Evolutionary conservation across 2,797 vertebrate genomes (phyloP).

Genomic region (Siniperca scherzeri): DNA sequence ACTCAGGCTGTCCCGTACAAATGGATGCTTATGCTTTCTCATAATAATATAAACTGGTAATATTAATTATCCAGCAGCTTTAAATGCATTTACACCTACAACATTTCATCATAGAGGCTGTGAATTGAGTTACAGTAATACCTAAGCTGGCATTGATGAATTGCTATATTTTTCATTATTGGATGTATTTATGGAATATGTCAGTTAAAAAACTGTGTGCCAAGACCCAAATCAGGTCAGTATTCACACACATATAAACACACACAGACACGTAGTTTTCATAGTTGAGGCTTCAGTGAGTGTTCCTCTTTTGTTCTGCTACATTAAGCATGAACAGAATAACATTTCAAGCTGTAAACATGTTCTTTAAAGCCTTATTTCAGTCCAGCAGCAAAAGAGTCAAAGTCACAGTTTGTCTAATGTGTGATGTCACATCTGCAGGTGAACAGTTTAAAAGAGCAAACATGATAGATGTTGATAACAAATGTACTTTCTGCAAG

Average conservation of each 20-base stretch:
- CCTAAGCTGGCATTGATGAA: neutral
- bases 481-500: too few species aligned
- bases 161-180: neutral
- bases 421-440: conserved; percentile 49
- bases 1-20: neutral
- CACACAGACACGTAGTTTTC: neutral
- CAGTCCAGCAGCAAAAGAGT: conserved; percentile 46
- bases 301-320: neutral
- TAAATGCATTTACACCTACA: neutral
- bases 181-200: conserved; percentile 9
- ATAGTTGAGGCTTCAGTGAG: neutral
- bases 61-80: neutral
- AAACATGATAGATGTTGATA: conserved; percentile 54
- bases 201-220: neutral
- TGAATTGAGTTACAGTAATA: neutral
- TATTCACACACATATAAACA: neutral
- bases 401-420: conserved; percentile 47
- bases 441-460: conserved; percentile 45
- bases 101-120: neutral
- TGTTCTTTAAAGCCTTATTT: neutral
- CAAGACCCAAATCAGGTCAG: neutral
- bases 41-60: neutral
- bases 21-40: neutral
- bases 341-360: neutral
- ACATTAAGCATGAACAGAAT: neutral